A percentile compares a stretch with the other conserved stretches of the same genome.
phyloP scores from a whole-genome alignment of 2,888 invertebrate genomes.

The Dicycla oo region DNA sequence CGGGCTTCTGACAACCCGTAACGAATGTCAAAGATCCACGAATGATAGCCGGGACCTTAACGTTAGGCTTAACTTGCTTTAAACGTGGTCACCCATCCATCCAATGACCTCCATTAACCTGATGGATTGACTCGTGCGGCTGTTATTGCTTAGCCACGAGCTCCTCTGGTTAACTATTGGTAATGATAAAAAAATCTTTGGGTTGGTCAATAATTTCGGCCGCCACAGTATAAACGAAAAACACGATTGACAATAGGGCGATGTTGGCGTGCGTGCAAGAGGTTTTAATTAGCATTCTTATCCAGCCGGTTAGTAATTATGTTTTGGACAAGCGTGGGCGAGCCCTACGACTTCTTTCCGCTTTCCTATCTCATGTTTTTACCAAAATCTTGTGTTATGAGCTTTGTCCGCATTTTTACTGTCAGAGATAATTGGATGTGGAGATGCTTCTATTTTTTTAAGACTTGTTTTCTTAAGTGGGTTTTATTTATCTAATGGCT shows the following conservation, averaged over 20 bases:
- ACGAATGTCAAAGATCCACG: too few species aligned
- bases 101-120: too few species aligned
- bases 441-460: slow-evolving; percentile 11
- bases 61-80: too few species aligned
- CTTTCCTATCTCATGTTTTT: slow-evolving; percentile 54
- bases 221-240: slow-evolving; percentile 64
- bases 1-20: too few species aligned
- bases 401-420: slow-evolving; percentile 33
- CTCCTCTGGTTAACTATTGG: too few species aligned
- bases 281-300: slow-evolving; percentile 71
- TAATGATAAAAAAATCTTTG: background rate
- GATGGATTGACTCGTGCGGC: too few species aligned
- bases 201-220: slow-evolving; percentile 18
- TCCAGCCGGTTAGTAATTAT: slow-evolving; percentile 67
- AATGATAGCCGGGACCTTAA: too few species aligned
- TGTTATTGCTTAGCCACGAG: too few species aligned
- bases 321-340: slow-evolving; percentile 61
- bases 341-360: slow-evolving; percentile 50
- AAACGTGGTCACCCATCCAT: too few species aligned
- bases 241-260: slow-evolving; percentile 70
- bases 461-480: background rate
- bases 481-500: background rate
- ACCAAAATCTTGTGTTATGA: slow-evolving; percentile 36
- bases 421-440: slow-evolving; percentile 32
- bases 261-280: slow-evolving; percentile 64